Evolutionary conservation across 2,113 vertebrate species (phyloP).

Genomic region (Chaetorhynchus papuensis): DNA sequence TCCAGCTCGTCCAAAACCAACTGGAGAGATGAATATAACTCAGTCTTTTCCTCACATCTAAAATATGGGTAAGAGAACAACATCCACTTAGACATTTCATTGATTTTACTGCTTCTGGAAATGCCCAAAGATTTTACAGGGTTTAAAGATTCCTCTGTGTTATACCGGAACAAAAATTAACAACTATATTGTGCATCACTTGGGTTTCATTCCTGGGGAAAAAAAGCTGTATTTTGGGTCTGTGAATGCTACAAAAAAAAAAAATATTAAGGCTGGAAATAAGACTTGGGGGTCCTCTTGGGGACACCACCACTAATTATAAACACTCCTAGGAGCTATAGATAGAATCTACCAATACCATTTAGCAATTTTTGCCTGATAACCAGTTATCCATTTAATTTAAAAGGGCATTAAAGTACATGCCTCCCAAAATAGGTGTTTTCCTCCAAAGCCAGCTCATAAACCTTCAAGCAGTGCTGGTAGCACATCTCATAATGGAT

Average conservation of each 20-base stretch:
- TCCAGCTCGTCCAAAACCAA: slow-evolving; percentile 50
- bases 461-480: slow-evolving; percentile 54
- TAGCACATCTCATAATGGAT: slow-evolving; percentile 55
- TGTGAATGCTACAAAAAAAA: not conserved
- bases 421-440: slow-evolving; percentile 8
- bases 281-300: not conserved
- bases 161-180: not conserved
- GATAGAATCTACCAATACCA: not conserved
- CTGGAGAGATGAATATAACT: slow-evolving; percentile 16
- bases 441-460: slow-evolving; percentile 32
- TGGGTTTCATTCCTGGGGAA: not conserved
- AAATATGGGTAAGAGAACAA: not conserved
- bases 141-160: not conserved
- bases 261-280: not conserved
- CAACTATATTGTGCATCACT: not conserved
- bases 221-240: not conserved
- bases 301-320: not conserved
- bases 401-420: not conserved
- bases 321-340: not conserved
- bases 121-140: not conserved
- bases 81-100: not conserved
- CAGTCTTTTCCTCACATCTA: slow-evolving; percentile 23
- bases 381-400: not conserved
- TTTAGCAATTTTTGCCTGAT: not conserved
- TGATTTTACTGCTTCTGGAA: not conserved